Base-by-base conservation (phyloP, 2,888 invertebrate genomes). In the Tetranychus truncatus region DNA sequence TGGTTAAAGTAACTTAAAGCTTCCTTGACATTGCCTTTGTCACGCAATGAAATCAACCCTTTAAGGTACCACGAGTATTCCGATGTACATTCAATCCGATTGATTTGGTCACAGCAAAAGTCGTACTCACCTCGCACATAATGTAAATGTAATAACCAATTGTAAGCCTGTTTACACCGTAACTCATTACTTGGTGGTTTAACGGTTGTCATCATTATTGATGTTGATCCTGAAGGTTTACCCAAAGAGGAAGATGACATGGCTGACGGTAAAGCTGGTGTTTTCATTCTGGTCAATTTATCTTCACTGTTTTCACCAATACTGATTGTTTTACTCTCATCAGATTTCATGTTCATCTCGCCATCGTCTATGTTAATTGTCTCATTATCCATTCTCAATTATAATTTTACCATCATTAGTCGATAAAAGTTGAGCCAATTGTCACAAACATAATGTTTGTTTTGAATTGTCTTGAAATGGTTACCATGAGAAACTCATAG, bases 131-230 rank as follows among this genome's bases (percentile, higher is more conserved):
- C 74, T 11, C 76, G 77, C n/a, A 77, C 76, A 72, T 74, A 77
- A 71, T 77, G 77, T 69, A 76, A 74, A 72, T 77, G 77, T 44
- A 74, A 76, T n/a, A 77, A 75, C 77, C 77, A 77, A 67, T 77
- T 77, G 34, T 75, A 75, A 9, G 75, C 55, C 67, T 77, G 77
- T 66, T 75, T 75, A 6, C 74, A 71, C 45, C 74, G 65, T 1
- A 77, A 74, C 66, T 77, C 77, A 34, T 74, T 77, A 69, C 55
- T 55, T 7, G 55, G 55, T 55, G 55, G 55, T 55, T 55, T 55
- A 55, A 55, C 55, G 9, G 55, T 55, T 9, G 55, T 55, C 55
- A 55, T 55, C 15, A 55, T 55, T 55, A 15, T 15, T 15, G 11
- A 15, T 9, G 55, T 15, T 15, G 15, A 15, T 55, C 55, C 55